These are phyloP conservation scores for Erynnis tages DNA, from an alignment of 2,888 invertebrate species.

Conservation along the genomic window DNA sequence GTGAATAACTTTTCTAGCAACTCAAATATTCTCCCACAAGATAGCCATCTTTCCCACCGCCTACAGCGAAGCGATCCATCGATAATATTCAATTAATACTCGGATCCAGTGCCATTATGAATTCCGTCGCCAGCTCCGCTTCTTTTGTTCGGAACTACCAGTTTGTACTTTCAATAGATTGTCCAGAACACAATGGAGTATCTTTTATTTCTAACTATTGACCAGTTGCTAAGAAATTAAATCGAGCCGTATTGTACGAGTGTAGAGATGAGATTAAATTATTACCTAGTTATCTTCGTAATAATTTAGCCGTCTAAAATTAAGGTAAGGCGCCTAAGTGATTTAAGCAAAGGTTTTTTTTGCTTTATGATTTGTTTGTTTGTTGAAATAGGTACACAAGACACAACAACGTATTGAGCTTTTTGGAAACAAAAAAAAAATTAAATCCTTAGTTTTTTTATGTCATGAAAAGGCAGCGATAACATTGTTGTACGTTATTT, in stretches of 20 bases:
- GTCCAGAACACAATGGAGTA: conserved; percentile 7
- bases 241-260: not conserved
- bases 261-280: too few species aligned
- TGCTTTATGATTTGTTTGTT: too few species aligned
- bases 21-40: conserved; percentile 33
- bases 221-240: conserved; percentile 1
- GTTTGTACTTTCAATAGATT: conserved; percentile 26
- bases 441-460: too few species aligned
- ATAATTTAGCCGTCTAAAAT: too few species aligned
- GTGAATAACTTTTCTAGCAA: conserved; percentile 33
- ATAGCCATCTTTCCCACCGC: conserved; percentile 23
- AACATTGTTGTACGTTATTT: too few species aligned
- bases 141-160: conserved; percentile 33
- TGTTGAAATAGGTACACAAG: too few species aligned
- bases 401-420: too few species aligned
- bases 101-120: conserved; percentile 33
- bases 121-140: conserved; percentile 29
- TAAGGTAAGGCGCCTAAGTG: too few species aligned
- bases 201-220: conserved; percentile 23
- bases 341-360: too few species aligned
- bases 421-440: too few species aligned
- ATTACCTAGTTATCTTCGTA: too few species aligned
- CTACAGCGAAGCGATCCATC: conserved; percentile 37
- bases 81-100: conserved; percentile 43
- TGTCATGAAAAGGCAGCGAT: too few species aligned